These are phyloP conservation scores for Heteromyza rotundicornis DNA, from an alignment of 2,888 invertebrate species.

Conservation along the genomic window DNA sequence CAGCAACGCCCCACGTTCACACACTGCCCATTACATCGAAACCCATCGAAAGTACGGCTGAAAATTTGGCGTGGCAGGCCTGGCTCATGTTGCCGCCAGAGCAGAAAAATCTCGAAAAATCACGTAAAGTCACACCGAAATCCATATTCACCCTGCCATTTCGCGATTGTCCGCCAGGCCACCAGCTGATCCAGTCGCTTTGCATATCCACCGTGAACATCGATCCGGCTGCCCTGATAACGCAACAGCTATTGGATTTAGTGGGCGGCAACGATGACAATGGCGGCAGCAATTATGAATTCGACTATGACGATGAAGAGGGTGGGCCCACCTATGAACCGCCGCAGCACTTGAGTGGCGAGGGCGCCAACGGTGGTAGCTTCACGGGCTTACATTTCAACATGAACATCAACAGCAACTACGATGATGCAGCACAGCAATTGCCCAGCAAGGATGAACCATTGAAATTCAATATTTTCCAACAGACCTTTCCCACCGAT, in stretches of 20 bases:
- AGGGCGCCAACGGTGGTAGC: not conserved
- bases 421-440: slow-evolving; percentile 31
- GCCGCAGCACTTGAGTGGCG: slow-evolving; percentile 15
- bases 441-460: slow-evolving; percentile 55
- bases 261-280: slow-evolving; percentile 19
- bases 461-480: slow-evolving; percentile 59
- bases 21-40: slow-evolving; percentile 62
- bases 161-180: slow-evolving; percentile 55
- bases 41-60: slow-evolving; percentile 60
- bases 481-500: slow-evolving; percentile 51
- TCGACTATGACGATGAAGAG: slow-evolving; percentile 22
- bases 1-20: slow-evolving; percentile 28
- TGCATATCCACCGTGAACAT: slow-evolving; percentile 58
- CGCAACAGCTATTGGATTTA: slow-evolving; percentile 43
- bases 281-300: slow-evolving; percentile 19
- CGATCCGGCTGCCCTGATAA: slow-evolving; percentile 44
- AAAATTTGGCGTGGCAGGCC: slow-evolving; percentile 61
- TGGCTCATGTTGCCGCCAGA: slow-evolving; percentile 58
- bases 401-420: not conserved
- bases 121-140: slow-evolving; percentile 61
- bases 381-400: not conserved
- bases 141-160: slow-evolving; percentile 61
- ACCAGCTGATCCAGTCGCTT: slow-evolving; percentile 51
- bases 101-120: slow-evolving; percentile 51
- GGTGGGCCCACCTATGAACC: slow-evolving; percentile 19